Evolutionary conservation across 2,888 invertebrate species (phyloP), one percentile per base, ranked within the genome.

Genomic region (Sinelater perroti): DNA sequence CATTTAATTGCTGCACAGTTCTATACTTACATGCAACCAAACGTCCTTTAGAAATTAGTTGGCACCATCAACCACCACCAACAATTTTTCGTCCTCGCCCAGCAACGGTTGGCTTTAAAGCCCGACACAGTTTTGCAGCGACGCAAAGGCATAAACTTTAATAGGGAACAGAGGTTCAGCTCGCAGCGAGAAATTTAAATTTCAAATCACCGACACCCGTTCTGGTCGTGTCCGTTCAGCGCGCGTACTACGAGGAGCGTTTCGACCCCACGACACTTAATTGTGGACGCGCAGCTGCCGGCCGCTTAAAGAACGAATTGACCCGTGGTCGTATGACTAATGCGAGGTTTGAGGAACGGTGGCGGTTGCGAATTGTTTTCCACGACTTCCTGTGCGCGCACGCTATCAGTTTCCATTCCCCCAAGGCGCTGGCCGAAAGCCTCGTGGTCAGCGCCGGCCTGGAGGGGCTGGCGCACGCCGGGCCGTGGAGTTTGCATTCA

Each of bases 301-400:
- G 13, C 35, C 56, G 51, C n/a, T 52, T 49, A 49, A 57, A 33
- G 47, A 46, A 53, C 46, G 58, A 58, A 58, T 53, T 58, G 58
- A 53, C 58, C 53, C 40, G 47, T 26, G 53, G 53, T 52, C 47
- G 57, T 47, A 47, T 58, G 58, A 58, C 47, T 53, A 56, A 56
- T 45, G 49, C 35, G 38, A 45, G 36, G 33, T 42, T 47, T 49
- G 51, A 58, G 47, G 42, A 47, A 46, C 49, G 35, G 58, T 47
- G 49, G 56, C 52, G 36, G 53, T 58, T 58, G 58, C 58, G 50
- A 58, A 58, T 53, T 49, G 45, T 58, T 47, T 51, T 52, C 11
- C 45, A 31, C 33, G 14, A 46, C 45, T 49, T 54, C 57, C 53
- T 59, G 56, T 28, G 40, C 59, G 59, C 59, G 50, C 38, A 54